Evolutionary conservation across 92 coral and sea anemone genomes (phyloP), one percentile per base, ranked within the genome.

Genomic region (Desmophyllum pertusum): DNA sequence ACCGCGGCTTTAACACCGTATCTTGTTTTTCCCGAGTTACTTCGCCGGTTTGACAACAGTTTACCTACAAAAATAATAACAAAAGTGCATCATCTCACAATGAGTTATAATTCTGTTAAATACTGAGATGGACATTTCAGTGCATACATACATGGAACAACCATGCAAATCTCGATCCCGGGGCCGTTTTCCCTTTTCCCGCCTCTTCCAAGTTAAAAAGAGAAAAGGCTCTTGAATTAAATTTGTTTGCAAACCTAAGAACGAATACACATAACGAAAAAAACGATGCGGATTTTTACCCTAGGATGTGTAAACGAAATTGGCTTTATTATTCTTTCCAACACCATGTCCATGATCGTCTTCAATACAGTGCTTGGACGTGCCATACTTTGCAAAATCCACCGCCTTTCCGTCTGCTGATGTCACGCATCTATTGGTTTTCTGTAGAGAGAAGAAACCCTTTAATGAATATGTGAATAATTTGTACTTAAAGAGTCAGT

Each of bases 361-460:
- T 29, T 33, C 14, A 10, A 59, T 27, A 27, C 69, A 76, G 10
- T 57, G 33, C 31, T 6, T 14, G 33, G 67, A 76, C 35, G n/a
- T 10, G 27, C 67, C 68, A 37, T 30, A 10, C 45, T 53, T 33
- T 5, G 33, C 57, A 21, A 55, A 76, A 4, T 35, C 33, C n/a
- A n/a, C 37, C 55, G 45, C 37, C 81, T 76, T 76, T 36, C 81
- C 81, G 31, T 36, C 33, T 76, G 21, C 31, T 11, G 81, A 31
- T 55, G 81, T 76, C 43, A 76, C 81, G n/a, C 81, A 76, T 9
- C n/a, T 53, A 35, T 76, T 76, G 48, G n/a, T 39, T 17, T 53
- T 57, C 81, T 76, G 57, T 17, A 29, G 64, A 25, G 1, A 50
- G 29, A 46, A 74, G 3, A 30, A 48, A 45, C 10, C 5, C 10